Percentiles rank a stretch among this genome's conserved stretches.
These are phyloP conservation scores for Trogon surrucura DNA, from an alignment of 2,113 vertebrate species.

Conservation along the genomic window DNA sequence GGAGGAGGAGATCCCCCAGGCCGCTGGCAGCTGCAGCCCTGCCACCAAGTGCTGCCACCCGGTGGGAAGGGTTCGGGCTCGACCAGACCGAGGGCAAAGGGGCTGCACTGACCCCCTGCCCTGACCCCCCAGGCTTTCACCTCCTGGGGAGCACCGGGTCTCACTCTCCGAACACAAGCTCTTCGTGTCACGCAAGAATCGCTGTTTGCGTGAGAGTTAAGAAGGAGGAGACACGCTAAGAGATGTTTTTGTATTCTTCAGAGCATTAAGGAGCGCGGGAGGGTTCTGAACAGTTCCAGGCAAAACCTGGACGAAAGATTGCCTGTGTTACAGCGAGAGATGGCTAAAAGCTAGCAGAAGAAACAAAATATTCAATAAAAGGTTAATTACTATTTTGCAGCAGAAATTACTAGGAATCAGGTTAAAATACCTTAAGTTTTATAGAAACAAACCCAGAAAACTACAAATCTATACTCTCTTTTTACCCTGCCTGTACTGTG, in stretches of 20 bases:
- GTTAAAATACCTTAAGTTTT: neutral
- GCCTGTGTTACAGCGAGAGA: neutral
- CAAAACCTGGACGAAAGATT: neutral
- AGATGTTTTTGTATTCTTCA: neutral
- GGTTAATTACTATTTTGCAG: neutral
- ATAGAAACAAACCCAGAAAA: neutral
- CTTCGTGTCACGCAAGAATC: neutral
- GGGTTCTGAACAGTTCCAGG: neutral
- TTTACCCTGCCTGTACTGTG: neutral
- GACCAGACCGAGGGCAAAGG: rapidly evolving
- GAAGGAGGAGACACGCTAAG: neutral
- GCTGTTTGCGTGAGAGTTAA: neutral
- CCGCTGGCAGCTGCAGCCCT: neutral
- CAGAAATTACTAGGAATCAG: neutral
- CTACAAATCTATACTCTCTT: neutral
- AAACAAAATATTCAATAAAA: neutral
- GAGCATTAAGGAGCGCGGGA: rapidly evolving
- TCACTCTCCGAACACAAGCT: neutral
- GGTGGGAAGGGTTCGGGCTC: neutral
- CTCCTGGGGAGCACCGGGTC: neutral
- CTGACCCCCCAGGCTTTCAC: too few relatives aligned
- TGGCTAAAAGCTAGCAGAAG: neutral
- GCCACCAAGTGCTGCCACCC: neutral
- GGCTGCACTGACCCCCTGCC: rapidly evolving
- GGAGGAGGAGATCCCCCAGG: neutral